Evolutionary conservation across 2,888 invertebrate genomes (phyloP).

Genomic region (Beris chalybata): DNA sequence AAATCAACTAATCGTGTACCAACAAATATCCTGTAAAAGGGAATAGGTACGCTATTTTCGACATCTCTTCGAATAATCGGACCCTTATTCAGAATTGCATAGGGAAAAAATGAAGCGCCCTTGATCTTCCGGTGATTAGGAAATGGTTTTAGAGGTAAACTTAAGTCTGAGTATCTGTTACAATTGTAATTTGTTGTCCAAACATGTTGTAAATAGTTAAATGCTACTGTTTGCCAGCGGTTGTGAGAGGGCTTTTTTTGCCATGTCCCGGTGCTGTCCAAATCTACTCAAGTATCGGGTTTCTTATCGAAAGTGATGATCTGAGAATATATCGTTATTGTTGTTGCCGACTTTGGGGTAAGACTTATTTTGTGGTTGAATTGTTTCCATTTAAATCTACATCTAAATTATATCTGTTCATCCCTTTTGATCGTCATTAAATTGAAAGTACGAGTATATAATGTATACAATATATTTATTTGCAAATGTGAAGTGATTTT

Average conservation of each 20-base stretch:
- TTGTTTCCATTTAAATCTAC: slow-evolving; percentile 31
- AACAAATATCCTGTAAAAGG: slow-evolving; percentile 15
- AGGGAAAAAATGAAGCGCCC: slow-evolving; percentile 28
- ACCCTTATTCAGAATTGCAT: slow-evolving; percentile 15
- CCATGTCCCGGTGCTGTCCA: neutral
- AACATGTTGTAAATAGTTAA: slow-evolving; percentile 36
- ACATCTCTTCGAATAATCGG: slow-evolving; percentile 10
- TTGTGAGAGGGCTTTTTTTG: neutral
- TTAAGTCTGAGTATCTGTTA: slow-evolving; percentile 37
- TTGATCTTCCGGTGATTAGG: slow-evolving; percentile 36
- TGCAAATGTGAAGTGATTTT: neutral
- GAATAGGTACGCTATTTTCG: slow-evolving; percentile 7
- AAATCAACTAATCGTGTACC: slow-evolving; percentile 31
- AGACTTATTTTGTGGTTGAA: slow-evolving; percentile 40
- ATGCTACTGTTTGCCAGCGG: slow-evolving; percentile 11
- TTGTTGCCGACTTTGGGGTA: slow-evolving; percentile 21
- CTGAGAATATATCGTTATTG: slow-evolving; percentile 39
- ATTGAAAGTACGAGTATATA: neutral
- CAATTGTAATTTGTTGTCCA: slow-evolving; percentile 41
- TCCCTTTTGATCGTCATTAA: slow-evolving; percentile 15
- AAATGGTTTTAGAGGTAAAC: slow-evolving; percentile 38
- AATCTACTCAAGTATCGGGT: slow-evolving; percentile 46
- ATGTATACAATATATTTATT: slow-evolving; percentile 1
- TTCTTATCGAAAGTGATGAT: slow-evolving; percentile 48
- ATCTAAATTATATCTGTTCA: neutral